phyloP scores from a whole-genome alignment of 2,888 invertebrate genomes.

The Clanis bilineata region DNA sequence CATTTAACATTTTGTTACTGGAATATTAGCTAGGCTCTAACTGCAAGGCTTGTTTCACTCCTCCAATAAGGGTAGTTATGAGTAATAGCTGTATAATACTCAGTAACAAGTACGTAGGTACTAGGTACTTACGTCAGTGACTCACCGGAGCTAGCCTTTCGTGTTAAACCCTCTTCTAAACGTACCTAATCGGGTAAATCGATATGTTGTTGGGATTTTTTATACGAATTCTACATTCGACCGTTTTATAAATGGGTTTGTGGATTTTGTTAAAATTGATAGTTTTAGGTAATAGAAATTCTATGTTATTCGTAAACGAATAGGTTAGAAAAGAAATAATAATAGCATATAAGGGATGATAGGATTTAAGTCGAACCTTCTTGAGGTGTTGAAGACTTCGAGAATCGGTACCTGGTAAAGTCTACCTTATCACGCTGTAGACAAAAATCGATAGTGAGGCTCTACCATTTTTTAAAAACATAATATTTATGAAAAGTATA shows the following conservation, averaged over 20 bases:
- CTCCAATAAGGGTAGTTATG: background rate
- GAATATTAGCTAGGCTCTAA: background rate
- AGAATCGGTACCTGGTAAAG: too few species aligned
- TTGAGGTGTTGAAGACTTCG: too few species aligned
- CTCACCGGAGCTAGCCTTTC: slow-evolving; percentile 11
- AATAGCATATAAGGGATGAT: too few species aligned
- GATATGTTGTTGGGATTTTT: slow-evolving; percentile 7
- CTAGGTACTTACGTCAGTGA: slow-evolving; percentile 2
- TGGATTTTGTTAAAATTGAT: background rate
- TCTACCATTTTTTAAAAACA: too few species aligned
- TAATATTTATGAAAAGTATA: too few species aligned
- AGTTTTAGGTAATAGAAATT: too few species aligned
- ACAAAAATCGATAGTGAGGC: too few species aligned
- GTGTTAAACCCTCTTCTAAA: slow-evolving; percentile 4
- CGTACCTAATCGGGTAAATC: slow-evolving; percentile 7
- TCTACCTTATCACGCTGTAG: too few species aligned
- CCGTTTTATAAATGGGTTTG: background rate
- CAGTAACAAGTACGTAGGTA: background rate
- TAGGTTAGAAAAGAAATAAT: too few species aligned
- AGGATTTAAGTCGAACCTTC: too few species aligned
- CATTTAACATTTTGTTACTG: background rate
- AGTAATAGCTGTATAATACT: background rate
- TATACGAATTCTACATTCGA: background rate
- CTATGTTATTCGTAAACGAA: too few species aligned
- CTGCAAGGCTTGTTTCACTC: background rate